These are phyloP conservation scores for Elanoides forficatus DNA, from an alignment of 2,113 vertebrate species.

Conservation along the genomic window DNA sequence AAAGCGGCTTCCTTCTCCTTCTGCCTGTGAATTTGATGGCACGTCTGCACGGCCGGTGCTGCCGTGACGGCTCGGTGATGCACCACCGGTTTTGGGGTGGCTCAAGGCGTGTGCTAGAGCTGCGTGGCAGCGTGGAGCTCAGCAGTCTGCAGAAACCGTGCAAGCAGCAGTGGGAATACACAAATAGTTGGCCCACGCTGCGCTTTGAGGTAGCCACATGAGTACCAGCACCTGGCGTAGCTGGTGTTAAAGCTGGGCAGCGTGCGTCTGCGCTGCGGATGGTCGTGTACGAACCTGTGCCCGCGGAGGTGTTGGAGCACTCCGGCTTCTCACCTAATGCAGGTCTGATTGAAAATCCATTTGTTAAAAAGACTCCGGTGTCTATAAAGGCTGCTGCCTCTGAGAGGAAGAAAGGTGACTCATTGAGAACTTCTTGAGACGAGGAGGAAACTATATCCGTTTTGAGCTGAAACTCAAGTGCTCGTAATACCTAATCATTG, in stretches of 20 bases:
- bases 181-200: background rate
- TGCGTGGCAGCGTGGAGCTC: background rate
- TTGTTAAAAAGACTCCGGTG: background rate
- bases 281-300: background rate
- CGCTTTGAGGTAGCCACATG: background rate
- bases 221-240: background rate
- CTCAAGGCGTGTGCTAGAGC: background rate
- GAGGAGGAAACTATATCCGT: background rate
- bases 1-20: background rate
- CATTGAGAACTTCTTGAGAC: background rate
- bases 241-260: background rate
- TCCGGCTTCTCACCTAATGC: background rate
- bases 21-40: background rate
- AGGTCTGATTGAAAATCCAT: background rate
- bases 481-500: background rate
- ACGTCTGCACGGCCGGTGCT: background rate
- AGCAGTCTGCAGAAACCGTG: background rate
- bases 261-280: fast-evolving
- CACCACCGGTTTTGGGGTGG: background rate
- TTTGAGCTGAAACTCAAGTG: background rate
- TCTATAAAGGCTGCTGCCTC: background rate
- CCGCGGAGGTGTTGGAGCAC: background rate
- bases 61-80: background rate
- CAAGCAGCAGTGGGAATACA: background rate
- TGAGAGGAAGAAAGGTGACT: background rate